Evolutionary conservation across 2,888 invertebrate genomes (phyloP).

Genomic region (Drosophila neutralis): DNA sequence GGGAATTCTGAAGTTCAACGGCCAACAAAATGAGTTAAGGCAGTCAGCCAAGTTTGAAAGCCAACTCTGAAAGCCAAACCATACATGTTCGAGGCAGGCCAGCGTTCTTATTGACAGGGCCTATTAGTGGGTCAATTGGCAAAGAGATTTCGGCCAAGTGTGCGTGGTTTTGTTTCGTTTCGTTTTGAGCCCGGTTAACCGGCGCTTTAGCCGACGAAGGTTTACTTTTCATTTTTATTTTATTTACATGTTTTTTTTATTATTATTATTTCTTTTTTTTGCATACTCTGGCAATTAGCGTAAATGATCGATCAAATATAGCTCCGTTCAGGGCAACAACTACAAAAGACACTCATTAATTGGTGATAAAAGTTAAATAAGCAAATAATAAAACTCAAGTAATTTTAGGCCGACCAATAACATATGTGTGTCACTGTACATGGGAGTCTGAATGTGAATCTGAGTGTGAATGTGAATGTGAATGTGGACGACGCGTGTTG

Average conservation of each 20-base stretch:
- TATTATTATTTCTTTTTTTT: slow-evolving; percentile 34
- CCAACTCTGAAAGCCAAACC: slow-evolving; percentile 33
- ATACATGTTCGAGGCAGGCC: slow-evolving; percentile 37
- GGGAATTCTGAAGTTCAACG: slow-evolving; percentile 58
- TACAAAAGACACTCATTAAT: slow-evolving; percentile 55
- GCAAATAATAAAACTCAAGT: slow-evolving; percentile 75
- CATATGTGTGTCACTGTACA: slow-evolving; percentile 33
- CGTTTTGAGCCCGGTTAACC: slow-evolving; percentile 8
- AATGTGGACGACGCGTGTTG: slow-evolving; percentile 3
- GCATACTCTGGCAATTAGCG: slow-evolving; percentile 74
- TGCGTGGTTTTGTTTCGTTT: slow-evolving; percentile 17
- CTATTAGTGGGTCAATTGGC: slow-evolving; percentile 79
- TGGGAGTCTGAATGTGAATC: slow-evolving; percentile 5
- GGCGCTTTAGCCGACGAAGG: slow-evolving; percentile 12
- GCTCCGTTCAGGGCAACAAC: slow-evolving; percentile 43
- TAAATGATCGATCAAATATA: slow-evolving; percentile 66
- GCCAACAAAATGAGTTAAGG: slow-evolving; percentile 47
- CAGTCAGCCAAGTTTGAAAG: slow-evolving; percentile 9
- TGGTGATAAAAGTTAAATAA: slow-evolving; percentile 82
- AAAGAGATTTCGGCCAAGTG: slow-evolving; percentile 59
- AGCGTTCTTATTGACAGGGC: slow-evolving; percentile 70
- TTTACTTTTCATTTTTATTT: slow-evolving; percentile 56
- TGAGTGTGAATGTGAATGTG: neutral
- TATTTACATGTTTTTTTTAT: slow-evolving; percentile 35
- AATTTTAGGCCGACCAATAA: slow-evolving; percentile 49